phyloP scores from a whole-genome alignment of 2,888 invertebrate genomes.

The Hyalella azteca region DNA sequence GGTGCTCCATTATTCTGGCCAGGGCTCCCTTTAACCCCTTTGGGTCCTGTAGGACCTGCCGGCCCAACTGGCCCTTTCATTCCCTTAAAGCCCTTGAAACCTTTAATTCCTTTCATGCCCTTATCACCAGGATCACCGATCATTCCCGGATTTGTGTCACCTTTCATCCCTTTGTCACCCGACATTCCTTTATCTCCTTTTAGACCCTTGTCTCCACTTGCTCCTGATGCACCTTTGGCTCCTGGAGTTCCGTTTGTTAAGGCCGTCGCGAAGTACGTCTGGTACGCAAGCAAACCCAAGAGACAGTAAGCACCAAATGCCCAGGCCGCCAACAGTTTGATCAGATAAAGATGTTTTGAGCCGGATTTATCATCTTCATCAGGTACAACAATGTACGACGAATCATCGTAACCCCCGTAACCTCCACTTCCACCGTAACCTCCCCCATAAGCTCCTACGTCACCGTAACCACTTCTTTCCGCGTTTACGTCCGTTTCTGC shows the following conservation, averaged over 20 bases:
- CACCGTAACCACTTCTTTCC: not conserved
- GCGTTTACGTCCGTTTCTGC: not conserved
- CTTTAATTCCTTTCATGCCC: not conserved
- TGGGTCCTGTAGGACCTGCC: not conserved
- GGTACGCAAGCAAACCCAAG: not conserved
- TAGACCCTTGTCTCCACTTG: conserved; percentile 74
- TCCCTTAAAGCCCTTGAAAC: not conserved
- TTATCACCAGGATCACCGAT: not conserved
- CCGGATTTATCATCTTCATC: not conserved
- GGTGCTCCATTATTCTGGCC: not conserved
- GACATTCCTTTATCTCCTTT: conserved; percentile 77
- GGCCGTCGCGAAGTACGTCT: not conserved
- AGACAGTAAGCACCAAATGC: conserved; percentile 8
- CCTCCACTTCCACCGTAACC: not conserved
- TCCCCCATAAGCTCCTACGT: not conserved
- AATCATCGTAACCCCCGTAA: not conserved
- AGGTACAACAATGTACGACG: not conserved
- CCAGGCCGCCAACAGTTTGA: conserved; percentile 4
- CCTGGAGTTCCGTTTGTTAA: conserved; percentile 69
- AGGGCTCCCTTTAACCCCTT: not conserved
- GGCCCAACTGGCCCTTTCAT: not conserved
- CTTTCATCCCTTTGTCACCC: conserved; percentile 72
- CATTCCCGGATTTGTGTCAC: conserved; percentile 64
- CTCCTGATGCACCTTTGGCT: conserved; percentile 79
- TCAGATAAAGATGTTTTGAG: not conserved